Evolutionary conservation across 1,140 invertebrate genomes (phyloP), one percentile per base, ranked within the genome.

Genomic region (Bombus cullumanus): DNA sequence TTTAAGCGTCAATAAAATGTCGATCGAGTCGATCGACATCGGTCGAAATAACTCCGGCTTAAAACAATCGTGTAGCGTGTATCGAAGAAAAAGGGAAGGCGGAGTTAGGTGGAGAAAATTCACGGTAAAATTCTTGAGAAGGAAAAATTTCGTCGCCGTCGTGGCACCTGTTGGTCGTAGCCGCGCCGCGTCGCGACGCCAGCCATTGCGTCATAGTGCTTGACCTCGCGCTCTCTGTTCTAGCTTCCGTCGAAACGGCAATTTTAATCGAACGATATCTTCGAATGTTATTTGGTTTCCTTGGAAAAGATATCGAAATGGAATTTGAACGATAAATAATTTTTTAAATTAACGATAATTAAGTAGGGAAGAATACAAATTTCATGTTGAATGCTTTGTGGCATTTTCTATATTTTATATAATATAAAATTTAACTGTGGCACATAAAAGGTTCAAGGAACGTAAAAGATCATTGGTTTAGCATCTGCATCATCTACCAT

Each of bases 101-200:
- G n/a, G 0, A 28, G 34, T n/a, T 15, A 5, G 13, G 22, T 41
- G 3, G 9, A 6, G 25, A 4, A 82, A 74, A 74, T 47, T 64
- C 41, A 12, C 37, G 47, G 12, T 9, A 3, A 76, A 34, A 53
- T 76, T 39, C 28, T 6, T 22, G 76, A 71, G 34, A 64, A 88
- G 72, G 25, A 74, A 77, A 43, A 69, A 62, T 47, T 68, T 57
- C 25, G 39, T 69, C 28, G 81, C 43, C 12, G n/a, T n/a, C 66
- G 53, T 13, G 62, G 75, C 78, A 88, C 78, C 88, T 88, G 87
- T 86, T 88, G 79, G 79, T 74, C 71, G 75, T 18, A 53, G 5
- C 47, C 47, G 18, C 47, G 0, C 47, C 18, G 18, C 69, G n/a
- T 34, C 84, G 43, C 64, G 53, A 85, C 76, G 69, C 62, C 62